phyloP scores from a whole-genome alignment of 2,888 invertebrate species.

The Ormia ochracea region DNA sequence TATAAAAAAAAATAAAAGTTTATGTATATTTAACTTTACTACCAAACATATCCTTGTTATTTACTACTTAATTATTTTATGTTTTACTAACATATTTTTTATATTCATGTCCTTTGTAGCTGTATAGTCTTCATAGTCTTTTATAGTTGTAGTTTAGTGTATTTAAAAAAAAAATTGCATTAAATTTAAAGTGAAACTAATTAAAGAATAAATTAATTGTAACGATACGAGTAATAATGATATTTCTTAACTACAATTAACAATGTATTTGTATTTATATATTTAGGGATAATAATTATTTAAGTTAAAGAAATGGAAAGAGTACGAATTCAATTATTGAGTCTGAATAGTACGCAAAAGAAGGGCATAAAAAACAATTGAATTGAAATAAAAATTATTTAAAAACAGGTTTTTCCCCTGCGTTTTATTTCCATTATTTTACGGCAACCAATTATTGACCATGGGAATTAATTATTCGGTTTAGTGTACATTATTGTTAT shows the following conservation, averaged over 20 bases:
- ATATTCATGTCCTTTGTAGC: slow-evolving; percentile 33
- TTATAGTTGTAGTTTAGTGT: slow-evolving; percentile 38
- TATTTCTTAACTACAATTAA: slow-evolving; percentile 50
- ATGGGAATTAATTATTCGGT: neutral
- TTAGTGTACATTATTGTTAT: too few relatives aligned
- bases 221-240: slow-evolving; percentile 24
- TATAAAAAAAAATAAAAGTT: neutral
- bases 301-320: slow-evolving; percentile 36
- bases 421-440: neutral
- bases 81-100: neutral
- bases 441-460: neutral
- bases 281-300: slow-evolving; percentile 54
- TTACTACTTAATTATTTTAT: slow-evolving; percentile 1
- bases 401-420: slow-evolving; percentile 27
- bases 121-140: slow-evolving; percentile 41
- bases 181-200: slow-evolving; percentile 24
- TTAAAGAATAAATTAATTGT: slow-evolving; percentile 34
- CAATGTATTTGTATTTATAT: slow-evolving; percentile 59
- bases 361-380: slow-evolving; percentile 44
- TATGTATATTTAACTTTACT: slow-evolving; percentile 2
- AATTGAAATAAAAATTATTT: slow-evolving; percentile 63
- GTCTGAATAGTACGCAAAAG: slow-evolving; percentile 46
- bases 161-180: slow-evolving; percentile 4
- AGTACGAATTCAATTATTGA: slow-evolving; percentile 55
- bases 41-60: neutral